Evolutionary conservation across 2,113 vertebrate genomes (phyloP), one percentile per base, ranked within the genome.

Genomic region (Anoura caudifer): DNA sequence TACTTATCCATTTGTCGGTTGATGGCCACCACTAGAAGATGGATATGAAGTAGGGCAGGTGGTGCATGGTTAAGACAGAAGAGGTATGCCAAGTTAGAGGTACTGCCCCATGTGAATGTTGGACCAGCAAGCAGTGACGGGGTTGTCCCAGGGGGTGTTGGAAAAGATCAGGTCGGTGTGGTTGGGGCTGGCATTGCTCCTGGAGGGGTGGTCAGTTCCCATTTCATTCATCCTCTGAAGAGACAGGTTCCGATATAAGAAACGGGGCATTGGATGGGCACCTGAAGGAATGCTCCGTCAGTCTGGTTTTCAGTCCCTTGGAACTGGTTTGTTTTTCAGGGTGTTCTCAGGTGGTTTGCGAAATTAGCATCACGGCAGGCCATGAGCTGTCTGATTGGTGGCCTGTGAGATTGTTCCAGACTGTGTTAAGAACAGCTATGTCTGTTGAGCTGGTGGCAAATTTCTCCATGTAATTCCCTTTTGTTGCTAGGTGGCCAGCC

Each of bases 91-190:
- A 1, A 45, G 52, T 33, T 36, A 3, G 19, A 84, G 43, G 28
- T 0, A 2, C 24, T 6, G 22, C 7, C 56, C 45, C 31, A 0
- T 1, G 19, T 36, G 26, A 50, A 3, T 59, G 69, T 14, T 59
- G 59, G 36, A 41, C 17, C 19, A 1, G n/a, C 43, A 24, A 4
- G 65, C 43, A 14, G 75, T 43, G 59, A 61, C 0, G 12, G 7
- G 8, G 10, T 33, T n/a, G 28, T n/a, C 33, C 54, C 61, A 24
- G 54, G 41, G 36, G 6, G 73, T 33, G 3, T 6, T 33, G 36
- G 67, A 7, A 33, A 54, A 77, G 72, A 17, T 59, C 16, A 38
- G 0, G 20, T 45, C 38, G 24, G 33, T 31, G 33, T 59, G 63
- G 11, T 33, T 56, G 76, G 28, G 59, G 33, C 28, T 72, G 59